Percentiles rank a stretch among this genome's conserved stretches.
phyloP scores from a whole-genome alignment of 2,888 invertebrate genomes.

The Athripsodes cinereus region DNA sequence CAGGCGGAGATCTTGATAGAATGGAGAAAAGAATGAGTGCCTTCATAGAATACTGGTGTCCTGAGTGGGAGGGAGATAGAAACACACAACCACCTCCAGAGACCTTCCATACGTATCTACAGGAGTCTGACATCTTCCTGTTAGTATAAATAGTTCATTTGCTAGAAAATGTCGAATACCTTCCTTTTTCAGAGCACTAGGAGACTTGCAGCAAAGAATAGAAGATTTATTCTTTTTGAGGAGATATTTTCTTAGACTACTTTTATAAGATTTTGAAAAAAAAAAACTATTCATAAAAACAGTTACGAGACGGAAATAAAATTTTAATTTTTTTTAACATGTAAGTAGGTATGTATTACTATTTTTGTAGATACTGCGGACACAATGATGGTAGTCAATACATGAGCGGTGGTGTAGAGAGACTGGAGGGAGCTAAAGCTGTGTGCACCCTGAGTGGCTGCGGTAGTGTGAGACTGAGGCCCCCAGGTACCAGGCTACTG shows the following conservation, averaged over 20 bases:
- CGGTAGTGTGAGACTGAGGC: slow-evolving; percentile 53
- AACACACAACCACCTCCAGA: slow-evolving; percentile 51
- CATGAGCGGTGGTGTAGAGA: slow-evolving; percentile 46
- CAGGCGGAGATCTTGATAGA: slow-evolving; percentile 56
- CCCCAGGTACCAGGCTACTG: slow-evolving; percentile 48
- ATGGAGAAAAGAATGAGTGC: slow-evolving; percentile 57
- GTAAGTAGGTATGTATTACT: no score
- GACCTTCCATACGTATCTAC: slow-evolving; percentile 50
- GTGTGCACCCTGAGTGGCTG: slow-evolving; percentile 66
- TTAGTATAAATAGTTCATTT: slow-evolving; percentile 40
- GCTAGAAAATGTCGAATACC: not conserved
- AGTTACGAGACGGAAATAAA: no score
- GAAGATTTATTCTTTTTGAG: no score
- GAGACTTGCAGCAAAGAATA: no score
- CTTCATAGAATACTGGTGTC: slow-evolving; percentile 53
- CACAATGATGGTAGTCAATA: slow-evolving; percentile 70
- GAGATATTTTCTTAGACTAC: no score
- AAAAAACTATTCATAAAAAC: no score
- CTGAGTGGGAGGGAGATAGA: slow-evolving; percentile 55
- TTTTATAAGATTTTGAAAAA: no score
- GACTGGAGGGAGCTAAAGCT: slow-evolving; percentile 49
- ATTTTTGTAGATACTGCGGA: slow-evolving; percentile 61
- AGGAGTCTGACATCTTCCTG: slow-evolving; percentile 59
- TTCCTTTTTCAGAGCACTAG: no score
- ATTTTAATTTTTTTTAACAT: no score